These are phyloP conservation scores for Cheilosia scutellata DNA, from an alignment of 2,888 invertebrate genomes.

Conservation along the genomic window DNA sequence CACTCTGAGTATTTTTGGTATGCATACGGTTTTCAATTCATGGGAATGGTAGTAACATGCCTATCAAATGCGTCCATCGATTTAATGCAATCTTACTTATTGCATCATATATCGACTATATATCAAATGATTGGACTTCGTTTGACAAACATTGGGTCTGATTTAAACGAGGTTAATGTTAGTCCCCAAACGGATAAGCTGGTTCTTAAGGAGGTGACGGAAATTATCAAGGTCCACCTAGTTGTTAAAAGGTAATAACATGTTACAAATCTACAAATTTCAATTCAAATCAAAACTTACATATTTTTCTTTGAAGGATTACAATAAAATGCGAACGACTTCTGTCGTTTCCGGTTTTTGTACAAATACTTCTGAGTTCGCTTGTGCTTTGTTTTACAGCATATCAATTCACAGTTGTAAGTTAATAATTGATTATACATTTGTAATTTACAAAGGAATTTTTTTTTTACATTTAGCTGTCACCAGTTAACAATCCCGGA, in stretches of 20 bases:
- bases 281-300: no score
- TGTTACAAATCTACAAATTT: no score
- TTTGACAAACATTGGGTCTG: constrained; percentile 56
- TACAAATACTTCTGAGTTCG: constrained; percentile 80
- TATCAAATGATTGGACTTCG: constrained; percentile 79
- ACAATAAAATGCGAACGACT: constrained; percentile 45
- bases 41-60: constrained; percentile 77
- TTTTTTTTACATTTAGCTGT: constrained; percentile 24
- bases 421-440: neutral
- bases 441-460: neutral
- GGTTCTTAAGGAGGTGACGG: constrained; percentile 8
- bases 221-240: constrained; percentile 30
- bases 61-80: constrained; percentile 79
- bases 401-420: constrained; percentile 78
- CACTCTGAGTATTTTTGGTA: constrained; percentile 74
- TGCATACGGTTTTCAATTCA: constrained; percentile 79
- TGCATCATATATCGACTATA: constrained; percentile 79
- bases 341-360: constrained; percentile 78
- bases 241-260: constrained; percentile 31
- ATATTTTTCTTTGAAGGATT: constrained; percentile 16
- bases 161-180: no score
- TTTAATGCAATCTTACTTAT: constrained; percentile 79
- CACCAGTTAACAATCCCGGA: constrained; percentile 35
- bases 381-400: constrained; percentile 79
- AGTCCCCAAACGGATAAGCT: neutral